phyloP scores from a whole-genome alignment of 2,113 vertebrate species.

The Otus sunia region DNA sequence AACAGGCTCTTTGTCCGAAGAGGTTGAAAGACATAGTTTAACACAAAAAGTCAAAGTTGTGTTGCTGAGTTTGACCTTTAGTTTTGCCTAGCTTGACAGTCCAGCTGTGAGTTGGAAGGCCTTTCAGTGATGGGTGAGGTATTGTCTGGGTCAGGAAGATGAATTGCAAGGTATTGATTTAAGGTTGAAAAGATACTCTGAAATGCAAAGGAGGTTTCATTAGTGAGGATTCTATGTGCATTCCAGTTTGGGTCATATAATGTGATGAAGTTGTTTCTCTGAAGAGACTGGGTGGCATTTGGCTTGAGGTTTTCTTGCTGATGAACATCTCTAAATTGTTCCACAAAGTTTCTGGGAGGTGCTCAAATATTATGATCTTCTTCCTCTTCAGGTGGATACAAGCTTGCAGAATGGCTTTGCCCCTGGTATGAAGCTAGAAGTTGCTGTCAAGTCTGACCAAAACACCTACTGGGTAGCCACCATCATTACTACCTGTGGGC shows the following conservation, averaged over 20 bases:
- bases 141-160: not conserved
- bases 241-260: not conserved
- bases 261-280: not conserved
- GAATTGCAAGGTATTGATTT: not conserved
- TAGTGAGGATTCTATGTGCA: not conserved
- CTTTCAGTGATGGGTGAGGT: not conserved
- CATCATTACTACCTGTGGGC: conserved; percentile 94
- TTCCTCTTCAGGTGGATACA: conserved; percentile 85
- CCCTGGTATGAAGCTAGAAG: conserved; percentile 97
- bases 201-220: not conserved
- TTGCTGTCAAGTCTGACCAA: conserved; percentile 83
- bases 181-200: not conserved
- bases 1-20: not conserved
- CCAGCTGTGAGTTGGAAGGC: not conserved
- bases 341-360: not conserved
- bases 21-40: not conserved
- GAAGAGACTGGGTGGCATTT: not conserved
- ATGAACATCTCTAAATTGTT: not conserved
- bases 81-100: not conserved
- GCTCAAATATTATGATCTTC: not conserved
- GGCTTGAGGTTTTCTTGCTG: not conserved
- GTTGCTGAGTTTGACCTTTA: not conserved
- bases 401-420: conserved; percentile 91
- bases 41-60: not conserved
- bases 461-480: conserved; percentile 94